Percentiles rank a stretch among this genome's conserved stretches.
phyloP scores from a whole-genome alignment of 2,888 invertebrate genomes.

The Mactromeris polynyma region DNA sequence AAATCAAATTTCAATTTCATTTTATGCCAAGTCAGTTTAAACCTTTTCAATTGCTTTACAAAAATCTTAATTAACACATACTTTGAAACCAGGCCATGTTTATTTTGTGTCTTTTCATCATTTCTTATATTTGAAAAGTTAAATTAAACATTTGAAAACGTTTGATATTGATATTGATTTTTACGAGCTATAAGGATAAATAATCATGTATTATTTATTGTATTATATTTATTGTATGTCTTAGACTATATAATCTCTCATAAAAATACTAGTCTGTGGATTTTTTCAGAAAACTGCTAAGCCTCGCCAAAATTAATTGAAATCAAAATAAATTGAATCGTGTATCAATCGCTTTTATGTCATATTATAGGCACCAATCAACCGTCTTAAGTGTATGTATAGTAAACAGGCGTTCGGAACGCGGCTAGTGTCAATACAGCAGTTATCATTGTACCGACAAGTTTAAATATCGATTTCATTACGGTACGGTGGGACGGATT shows the following conservation, averaged over 20 bases:
- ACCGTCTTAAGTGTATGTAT: not conserved
- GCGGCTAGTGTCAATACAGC: not conserved
- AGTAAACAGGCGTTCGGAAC: not conserved
- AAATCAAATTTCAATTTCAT: too few relatives aligned
- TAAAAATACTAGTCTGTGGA: not conserved
- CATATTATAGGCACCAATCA: not conserved
- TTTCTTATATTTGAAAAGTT: not conserved
- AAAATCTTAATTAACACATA: not conserved
- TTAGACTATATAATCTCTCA: not conserved
- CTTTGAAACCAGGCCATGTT: not conserved
- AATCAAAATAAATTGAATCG: not conserved
- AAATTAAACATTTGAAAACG: not conserved
- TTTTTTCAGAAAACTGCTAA: not conserved
- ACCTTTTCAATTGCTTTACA: too few relatives aligned
- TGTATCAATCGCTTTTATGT: not conserved
- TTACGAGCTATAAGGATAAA: not conserved
- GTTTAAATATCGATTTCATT: constrained; percentile 6
- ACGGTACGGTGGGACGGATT: constrained; percentile 8
- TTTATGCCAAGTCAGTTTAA: too few relatives aligned
- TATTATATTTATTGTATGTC: not conserved
- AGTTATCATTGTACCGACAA: not conserved
- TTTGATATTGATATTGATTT: not conserved
- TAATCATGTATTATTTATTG: not conserved
- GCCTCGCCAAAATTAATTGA: not conserved
- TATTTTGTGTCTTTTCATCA: not conserved